phyloP scores from a whole-genome alignment of 2,797 vertebrate species.

The Silurus aristotelis region DNA sequence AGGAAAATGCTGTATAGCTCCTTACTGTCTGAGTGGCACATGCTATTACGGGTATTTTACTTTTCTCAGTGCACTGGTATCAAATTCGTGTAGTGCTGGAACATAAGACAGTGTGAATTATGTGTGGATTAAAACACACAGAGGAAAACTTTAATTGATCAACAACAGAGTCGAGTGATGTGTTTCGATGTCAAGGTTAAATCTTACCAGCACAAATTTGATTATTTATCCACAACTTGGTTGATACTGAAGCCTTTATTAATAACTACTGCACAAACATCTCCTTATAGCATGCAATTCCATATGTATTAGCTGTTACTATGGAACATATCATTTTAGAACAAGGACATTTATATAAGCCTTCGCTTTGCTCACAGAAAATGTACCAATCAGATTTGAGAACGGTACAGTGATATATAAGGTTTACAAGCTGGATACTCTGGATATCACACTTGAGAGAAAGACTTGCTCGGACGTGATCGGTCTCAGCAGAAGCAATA shows the following conservation, averaged over 20 bases:
- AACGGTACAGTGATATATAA: neutral
- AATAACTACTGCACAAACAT: neutral
- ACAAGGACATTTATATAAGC: neutral
- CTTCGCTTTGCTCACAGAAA: neutral
- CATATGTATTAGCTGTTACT: neutral
- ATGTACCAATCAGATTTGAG: neutral
- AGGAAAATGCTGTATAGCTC: constrained; percentile 20
- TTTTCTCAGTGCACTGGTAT: constrained; percentile 4
- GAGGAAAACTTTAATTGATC: neutral
- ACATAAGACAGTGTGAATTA: neutral
- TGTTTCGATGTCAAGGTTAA: neutral
- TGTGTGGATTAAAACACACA: neutral
- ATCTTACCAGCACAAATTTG: neutral
- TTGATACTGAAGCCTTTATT: neutral
- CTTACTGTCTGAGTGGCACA: constrained; percentile 34
- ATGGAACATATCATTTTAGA: neutral
- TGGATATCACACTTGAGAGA: too few relatives aligned
- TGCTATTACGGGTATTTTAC: constrained; percentile 32
- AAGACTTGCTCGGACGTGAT: neutral
- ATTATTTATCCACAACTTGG: neutral
- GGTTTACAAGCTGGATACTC: neutral
- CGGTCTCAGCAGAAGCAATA: neutral
- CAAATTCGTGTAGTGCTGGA: neutral
- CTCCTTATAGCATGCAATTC: neutral
- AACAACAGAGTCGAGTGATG: neutral